phyloP scores from a whole-genome alignment of 2,113 vertebrate species.

The Esox niger region DNA sequence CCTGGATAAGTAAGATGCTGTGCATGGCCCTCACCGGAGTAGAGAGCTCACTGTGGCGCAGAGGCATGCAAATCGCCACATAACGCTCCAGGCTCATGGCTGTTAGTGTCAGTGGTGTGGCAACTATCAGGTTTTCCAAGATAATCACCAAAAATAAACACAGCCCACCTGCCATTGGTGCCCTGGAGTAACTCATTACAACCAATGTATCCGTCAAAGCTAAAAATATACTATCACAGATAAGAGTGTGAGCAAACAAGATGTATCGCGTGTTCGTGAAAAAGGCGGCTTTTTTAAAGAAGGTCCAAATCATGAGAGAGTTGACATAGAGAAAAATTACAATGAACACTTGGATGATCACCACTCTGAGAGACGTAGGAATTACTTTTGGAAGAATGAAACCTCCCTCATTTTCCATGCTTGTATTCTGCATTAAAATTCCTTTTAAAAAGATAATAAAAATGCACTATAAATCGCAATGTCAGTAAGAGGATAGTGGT shows the following conservation, averaged over 20 bases:
- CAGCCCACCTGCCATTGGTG: slow-evolving; percentile 7
- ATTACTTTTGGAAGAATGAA: no score
- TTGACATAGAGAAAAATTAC: slow-evolving; percentile 42
- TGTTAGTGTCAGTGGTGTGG: slow-evolving; percentile 46
- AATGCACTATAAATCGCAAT: no score
- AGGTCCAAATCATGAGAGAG: slow-evolving; percentile 26
- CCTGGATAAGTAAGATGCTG: slow-evolving; percentile 41
- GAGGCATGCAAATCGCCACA: slow-evolving; percentile 53
- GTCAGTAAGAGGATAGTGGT: no score
- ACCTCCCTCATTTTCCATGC: no score
- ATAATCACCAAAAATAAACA: slow-evolving; percentile 21
- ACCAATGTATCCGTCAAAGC: slow-evolving; percentile 25
- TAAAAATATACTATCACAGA: slow-evolving; percentile 43
- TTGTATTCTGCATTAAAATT: no score
- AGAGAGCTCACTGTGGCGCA: slow-evolving; percentile 50
- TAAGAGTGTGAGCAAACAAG: slow-evolving; percentile 46
- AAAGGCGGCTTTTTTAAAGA: slow-evolving; percentile 55
- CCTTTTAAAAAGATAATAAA: no score
- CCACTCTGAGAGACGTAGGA: background rate
- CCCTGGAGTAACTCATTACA: rapidly evolving
- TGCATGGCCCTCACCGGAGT: slow-evolving; percentile 11
- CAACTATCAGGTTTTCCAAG: background rate
- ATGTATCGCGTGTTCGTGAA: slow-evolving; percentile 57
- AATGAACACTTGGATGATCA: slow-evolving; percentile 39
- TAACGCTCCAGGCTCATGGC: slow-evolving; percentile 57